Evolutionary conservation across 2,797 vertebrate genomes (phyloP), one percentile per base, ranked within the genome.

Genomic region (Tapera naevia): DNA sequence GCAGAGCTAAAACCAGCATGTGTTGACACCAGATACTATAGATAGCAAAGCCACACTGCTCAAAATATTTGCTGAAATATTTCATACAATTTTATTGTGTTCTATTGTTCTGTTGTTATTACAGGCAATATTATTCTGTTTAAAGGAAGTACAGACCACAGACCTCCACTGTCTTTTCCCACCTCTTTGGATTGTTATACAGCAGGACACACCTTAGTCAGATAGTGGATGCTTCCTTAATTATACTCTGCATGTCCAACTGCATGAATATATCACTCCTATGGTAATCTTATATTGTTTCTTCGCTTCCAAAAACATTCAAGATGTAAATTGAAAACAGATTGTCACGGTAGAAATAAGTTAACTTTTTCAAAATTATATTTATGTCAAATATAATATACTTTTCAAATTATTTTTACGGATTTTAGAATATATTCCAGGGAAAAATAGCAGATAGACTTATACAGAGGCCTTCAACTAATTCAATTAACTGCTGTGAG

Each of bases 401-500:
- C 32, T 78, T 72, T 43, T 71, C 53, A 78, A 87, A 73, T 82
- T 61, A 83, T 13, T 91, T 75, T 51, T 83, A 23, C 50, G 89
- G 24, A 7, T 27, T 94, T 86, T 72, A 84, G 73, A 88, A 92
- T 88, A 89, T 45, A 65, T 43, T 69, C 33, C 32, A 84, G 57
- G 72, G 65, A 70, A 46, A 65, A 91, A 84, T 4, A 22, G 61
- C 65, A 93, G 75, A 61, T 41, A 84, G 72, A 16, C 35, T 92
- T 64, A 60, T 25, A 33, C 6, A 48, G 67, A 91, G 72, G 86
- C 28, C 74, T 87, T 91, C 28, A 89, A 71, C 71, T 95, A 91
- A 91, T 93, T 95, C 78, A 93, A 91, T 92, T 94, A 94, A 82
- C 74, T 67, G 35, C 67, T 89, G 67, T 76, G 60, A 89, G 81